Evolutionary conservation across 30 jellyfish, hydroid and myxozoan genomes (phyloP).

Genomic region (Hydractinia echinata): DNA sequence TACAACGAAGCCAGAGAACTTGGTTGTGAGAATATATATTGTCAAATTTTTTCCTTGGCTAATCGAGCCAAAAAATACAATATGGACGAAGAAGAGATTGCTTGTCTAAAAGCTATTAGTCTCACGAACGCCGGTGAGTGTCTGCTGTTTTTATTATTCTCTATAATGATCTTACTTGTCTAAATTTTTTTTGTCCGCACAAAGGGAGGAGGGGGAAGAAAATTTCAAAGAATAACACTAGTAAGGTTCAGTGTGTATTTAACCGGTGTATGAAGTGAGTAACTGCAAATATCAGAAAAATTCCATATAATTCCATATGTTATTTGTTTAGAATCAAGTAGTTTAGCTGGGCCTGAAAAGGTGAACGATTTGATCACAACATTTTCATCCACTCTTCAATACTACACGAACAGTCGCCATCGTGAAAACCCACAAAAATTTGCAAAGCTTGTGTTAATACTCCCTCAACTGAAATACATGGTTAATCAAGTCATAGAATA

Average conservation of each 20-base stretch:
- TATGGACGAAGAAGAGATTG: slow-evolving; percentile 77
- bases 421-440: slow-evolving; percentile 82
- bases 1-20: slow-evolving; percentile 15
- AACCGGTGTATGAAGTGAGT: too few relatives aligned
- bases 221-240: not conserved
- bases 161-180: too few relatives aligned
- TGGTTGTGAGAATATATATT: slow-evolving; percentile 64
- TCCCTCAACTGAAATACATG: slow-evolving; percentile 82
- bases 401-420: slow-evolving; percentile 65
- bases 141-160: not conserved
- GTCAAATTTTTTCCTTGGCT: slow-evolving; percentile 49
- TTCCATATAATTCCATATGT: not conserved
- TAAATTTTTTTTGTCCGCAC: too few relatives aligned
- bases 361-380: slow-evolving; percentile 70
- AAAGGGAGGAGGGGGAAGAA: not conserved
- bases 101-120: slow-evolving; percentile 84
- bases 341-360: slow-evolving; percentile 67
- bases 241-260: too few relatives aligned
- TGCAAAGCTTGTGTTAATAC: slow-evolving; percentile 73
- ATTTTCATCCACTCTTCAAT: slow-evolving; percentile 73
- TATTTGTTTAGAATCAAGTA: slow-evolving; percentile 53
- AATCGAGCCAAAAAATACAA: slow-evolving; percentile 62
- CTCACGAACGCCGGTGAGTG: slow-evolving; percentile 84
- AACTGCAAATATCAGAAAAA: too few relatives aligned
- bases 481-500: slow-evolving; percentile 71